A percentile compares a stretch with the other conserved stretches of the same genome.
Evolutionary conservation across 35 echinoderm and acorn worm genomes (phyloP).

Genomic region (Apostichopus japonicus): DNA sequence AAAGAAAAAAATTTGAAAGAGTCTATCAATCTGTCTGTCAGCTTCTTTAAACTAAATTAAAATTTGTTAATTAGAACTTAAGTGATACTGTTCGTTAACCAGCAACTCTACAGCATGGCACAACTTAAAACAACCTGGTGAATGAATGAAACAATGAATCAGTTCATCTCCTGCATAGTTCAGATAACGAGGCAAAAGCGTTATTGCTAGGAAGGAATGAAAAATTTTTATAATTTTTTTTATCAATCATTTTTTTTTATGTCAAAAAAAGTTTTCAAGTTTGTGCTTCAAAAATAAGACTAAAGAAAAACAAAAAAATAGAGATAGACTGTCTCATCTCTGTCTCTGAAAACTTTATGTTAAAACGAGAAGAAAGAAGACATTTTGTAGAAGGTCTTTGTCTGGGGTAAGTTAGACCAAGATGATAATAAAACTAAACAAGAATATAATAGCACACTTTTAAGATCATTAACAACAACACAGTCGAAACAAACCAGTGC

Average conservation of each 20-base stretch:
- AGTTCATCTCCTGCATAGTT: constrained; percentile 32
- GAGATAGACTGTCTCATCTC: background rate
- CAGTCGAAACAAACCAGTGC: too few species aligned
- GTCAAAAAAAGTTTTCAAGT: constrained; percentile 20
- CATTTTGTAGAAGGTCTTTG: background rate
- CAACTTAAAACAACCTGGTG: background rate
- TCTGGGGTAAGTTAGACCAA: background rate
- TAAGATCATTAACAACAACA: background rate
- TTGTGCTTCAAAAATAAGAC: constrained; percentile 38
- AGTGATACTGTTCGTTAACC: background rate
- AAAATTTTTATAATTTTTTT: constrained; percentile 8
- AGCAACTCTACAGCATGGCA: background rate
- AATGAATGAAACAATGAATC: background rate
- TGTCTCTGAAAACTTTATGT: background rate
- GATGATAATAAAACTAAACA: background rate
- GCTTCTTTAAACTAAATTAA: background rate
- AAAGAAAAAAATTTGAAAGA: too few species aligned
- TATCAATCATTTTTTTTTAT: constrained; percentile 1
- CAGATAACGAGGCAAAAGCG: constrained; percentile 54
- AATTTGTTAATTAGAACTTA: background rate
- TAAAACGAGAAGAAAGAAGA: background rate
- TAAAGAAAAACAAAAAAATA: background rate
- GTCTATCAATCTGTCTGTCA: background rate
- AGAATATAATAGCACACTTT: background rate
- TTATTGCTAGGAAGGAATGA: constrained; percentile 54